phyloP scores from a whole-genome alignment of 1,140 invertebrate genomes.

The Laupala kohalensis region DNA sequence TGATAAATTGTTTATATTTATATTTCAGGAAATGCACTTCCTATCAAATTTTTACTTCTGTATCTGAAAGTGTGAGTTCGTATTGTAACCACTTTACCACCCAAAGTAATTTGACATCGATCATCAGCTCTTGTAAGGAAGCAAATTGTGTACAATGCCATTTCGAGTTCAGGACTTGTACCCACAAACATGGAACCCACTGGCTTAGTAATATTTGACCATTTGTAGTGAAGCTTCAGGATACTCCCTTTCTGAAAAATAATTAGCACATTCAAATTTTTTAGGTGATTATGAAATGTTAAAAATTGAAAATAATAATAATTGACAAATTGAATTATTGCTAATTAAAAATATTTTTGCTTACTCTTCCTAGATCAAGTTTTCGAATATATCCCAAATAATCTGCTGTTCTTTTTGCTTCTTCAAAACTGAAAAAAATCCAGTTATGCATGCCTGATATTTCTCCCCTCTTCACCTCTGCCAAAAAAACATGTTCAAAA shows the following conservation, averaged over 20 bases:
- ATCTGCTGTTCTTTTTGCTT: conserved; percentile 42
- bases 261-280: background rate
- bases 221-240: conserved; percentile 62
- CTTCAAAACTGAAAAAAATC: conserved; percentile 73
- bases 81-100: conserved; percentile 53
- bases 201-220: conserved; percentile 59
- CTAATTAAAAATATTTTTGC: too few relatives aligned
- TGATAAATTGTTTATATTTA: conserved; percentile 24
- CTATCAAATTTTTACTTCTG: conserved; percentile 58
- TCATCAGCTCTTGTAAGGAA: conserved; percentile 55
- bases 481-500: conserved; percentile 78
- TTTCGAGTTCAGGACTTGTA: conserved; percentile 84
- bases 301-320: conserved; percentile 9
- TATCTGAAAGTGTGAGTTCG: conserved; percentile 45
- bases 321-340: conserved; percentile 2
- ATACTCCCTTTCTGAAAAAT: conserved; percentile 54
- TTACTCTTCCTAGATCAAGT: conserved; percentile 53
- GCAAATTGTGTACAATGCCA: conserved; percentile 80
- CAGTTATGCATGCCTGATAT: conserved; percentile 77
- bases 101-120: conserved; percentile 55
- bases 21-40: conserved; percentile 66
- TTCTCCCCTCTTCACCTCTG: conserved; percentile 61
- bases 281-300: too few relatives aligned
- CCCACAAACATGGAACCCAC: conserved; percentile 74
- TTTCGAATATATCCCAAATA: conserved; percentile 71